Percentiles rank a stretch among this genome's conserved stretches.
Conservation (phyloP, 1,140 invertebrate species). For the Hyles euphorbiae region DNA sequence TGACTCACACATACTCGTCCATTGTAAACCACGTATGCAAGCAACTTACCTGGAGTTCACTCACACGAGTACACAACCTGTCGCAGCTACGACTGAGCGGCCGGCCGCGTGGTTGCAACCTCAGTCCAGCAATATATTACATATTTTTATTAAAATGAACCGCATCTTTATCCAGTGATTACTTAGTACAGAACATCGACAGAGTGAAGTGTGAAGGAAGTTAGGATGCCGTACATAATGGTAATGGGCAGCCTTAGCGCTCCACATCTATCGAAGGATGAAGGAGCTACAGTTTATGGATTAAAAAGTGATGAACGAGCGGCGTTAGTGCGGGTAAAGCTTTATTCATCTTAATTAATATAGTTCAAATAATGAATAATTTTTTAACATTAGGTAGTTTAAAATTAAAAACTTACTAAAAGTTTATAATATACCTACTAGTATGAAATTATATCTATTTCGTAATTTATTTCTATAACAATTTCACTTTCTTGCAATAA, state of each 20-base stretch:
- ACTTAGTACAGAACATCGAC: conserved; percentile 9
- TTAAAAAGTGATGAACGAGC: conserved; percentile 63
- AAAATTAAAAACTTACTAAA: too few species aligned
- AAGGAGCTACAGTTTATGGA: conserved; percentile 63
- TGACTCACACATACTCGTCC: conserved; percentile 32
- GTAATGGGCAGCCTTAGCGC: conserved; percentile 64
- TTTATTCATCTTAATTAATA: conserved; percentile 3
- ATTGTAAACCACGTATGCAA: conserved; percentile 34
- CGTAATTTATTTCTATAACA: too few species aligned
- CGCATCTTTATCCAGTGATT: conserved; percentile 31
- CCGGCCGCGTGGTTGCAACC: conserved; percentile 28
- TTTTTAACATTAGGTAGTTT: too few species aligned
- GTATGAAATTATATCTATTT: too few species aligned
- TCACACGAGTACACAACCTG: conserved; percentile 51
- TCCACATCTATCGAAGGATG: conserved; percentile 59
- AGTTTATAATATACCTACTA: too few species aligned
- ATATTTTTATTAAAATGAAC: conserved; percentile 32
- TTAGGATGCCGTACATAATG: conserved; percentile 67
- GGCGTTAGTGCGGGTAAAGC: conserved; percentile 54
- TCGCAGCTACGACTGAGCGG: conserved; percentile 24
- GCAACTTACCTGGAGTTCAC: conserved; percentile 54
- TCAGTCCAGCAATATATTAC: not conserved
- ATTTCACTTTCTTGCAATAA: too few species aligned
- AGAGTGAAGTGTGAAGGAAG: conserved; percentile 2
- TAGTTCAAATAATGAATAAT: too few species aligned